phyloP scores from a whole-genome alignment of 2,888 invertebrate genomes.

The Ernsta delagoae region DNA sequence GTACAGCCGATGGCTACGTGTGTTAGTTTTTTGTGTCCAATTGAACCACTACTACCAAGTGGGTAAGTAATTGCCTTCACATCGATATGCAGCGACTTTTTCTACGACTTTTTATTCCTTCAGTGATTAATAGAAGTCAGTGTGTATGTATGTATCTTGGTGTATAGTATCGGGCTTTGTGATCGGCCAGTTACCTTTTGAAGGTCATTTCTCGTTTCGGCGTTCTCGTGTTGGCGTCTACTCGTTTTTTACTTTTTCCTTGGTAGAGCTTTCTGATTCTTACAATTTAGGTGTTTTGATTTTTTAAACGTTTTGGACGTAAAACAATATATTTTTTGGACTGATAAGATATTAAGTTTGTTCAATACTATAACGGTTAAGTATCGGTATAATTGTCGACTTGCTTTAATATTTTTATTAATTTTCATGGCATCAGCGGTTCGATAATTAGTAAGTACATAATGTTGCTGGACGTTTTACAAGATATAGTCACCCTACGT shows the following conservation, averaged over 20 bases:
- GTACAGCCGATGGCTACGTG: slow-evolving; percentile 7
- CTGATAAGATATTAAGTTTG: too few species aligned
- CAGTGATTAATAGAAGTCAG: slow-evolving; percentile 49
- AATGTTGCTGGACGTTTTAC: neutral
- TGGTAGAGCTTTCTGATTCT: neutral
- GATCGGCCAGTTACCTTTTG: slow-evolving; percentile 54
- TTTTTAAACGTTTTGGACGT: too few species aligned
- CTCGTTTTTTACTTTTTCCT: slow-evolving; percentile 25
- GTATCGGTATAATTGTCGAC: too few species aligned
- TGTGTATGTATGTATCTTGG: slow-evolving; percentile 36
- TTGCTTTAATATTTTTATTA: too few species aligned
- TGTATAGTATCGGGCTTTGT: slow-evolving; percentile 48
- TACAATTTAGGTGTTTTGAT: neutral
- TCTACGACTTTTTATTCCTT: slow-evolving; percentile 46
- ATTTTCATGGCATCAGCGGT: too few species aligned
- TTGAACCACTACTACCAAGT: slow-evolving; percentile 19
- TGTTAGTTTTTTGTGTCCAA: slow-evolving; percentile 23
- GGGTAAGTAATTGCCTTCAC: slow-evolving; percentile 41
- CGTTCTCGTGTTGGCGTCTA: slow-evolving; percentile 12
- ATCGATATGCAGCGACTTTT: slow-evolving; percentile 44
- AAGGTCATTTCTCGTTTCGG: slow-evolving; percentile 46
- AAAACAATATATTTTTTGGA: too few species aligned
- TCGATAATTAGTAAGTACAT: too few species aligned
- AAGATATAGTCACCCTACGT: slow-evolving; percentile 8
- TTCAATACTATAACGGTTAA: too few species aligned